Percentiles rank a stretch among this genome's conserved stretches.
These are phyloP conservation scores for Drosophila niveifrons DNA, from an alignment of 2,888 invertebrate species.

Conservation along the genomic window DNA sequence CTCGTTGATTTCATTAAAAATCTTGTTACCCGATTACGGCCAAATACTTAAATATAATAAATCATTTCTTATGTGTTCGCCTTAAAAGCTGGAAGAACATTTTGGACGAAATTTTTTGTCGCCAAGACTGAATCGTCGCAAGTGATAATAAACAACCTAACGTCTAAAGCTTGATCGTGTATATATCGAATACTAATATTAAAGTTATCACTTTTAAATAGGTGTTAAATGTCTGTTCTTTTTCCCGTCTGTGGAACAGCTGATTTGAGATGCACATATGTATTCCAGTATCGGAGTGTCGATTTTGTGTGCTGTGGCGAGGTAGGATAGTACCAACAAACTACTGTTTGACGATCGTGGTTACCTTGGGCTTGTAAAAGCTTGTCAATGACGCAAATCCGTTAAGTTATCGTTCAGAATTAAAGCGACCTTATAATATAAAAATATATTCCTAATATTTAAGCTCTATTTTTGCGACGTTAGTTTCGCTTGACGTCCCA, in stretches of 20 bases:
- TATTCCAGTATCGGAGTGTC: no score
- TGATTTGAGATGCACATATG: no score
- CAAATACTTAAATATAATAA: constrained; percentile 88
- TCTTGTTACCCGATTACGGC: constrained; percentile 86
- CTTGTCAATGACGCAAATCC: constrained; percentile 78
- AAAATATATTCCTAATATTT: constrained; percentile 69
- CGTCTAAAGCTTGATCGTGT: constrained; percentile 85
- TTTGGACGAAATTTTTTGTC: constrained; percentile 88
- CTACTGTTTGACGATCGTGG: constrained; percentile 69
- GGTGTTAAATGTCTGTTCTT: constrained; percentile 86
- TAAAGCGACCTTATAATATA: constrained; percentile 79
- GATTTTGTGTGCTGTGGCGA: constrained; percentile 70
- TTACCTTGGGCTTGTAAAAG: constrained; percentile 86
- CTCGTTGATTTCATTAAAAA: constrained; percentile 87
- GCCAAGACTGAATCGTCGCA: constrained; percentile 87
- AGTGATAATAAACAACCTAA: constrained; percentile 88
- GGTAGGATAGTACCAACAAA: constrained; percentile 87
- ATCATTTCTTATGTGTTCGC: constrained; percentile 88
- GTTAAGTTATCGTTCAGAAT: constrained; percentile 41
- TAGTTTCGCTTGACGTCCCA: constrained; percentile 2
- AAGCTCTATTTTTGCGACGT: constrained; percentile 44
- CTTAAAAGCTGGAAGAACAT: constrained; percentile 88
- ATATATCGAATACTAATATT: constrained; percentile 38
- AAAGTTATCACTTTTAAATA: constrained; percentile 85
- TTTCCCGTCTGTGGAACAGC: no score